Base-by-base conservation (phyloP, 2,888 invertebrate genomes). In the Eupithecia centaureata region DNA sequence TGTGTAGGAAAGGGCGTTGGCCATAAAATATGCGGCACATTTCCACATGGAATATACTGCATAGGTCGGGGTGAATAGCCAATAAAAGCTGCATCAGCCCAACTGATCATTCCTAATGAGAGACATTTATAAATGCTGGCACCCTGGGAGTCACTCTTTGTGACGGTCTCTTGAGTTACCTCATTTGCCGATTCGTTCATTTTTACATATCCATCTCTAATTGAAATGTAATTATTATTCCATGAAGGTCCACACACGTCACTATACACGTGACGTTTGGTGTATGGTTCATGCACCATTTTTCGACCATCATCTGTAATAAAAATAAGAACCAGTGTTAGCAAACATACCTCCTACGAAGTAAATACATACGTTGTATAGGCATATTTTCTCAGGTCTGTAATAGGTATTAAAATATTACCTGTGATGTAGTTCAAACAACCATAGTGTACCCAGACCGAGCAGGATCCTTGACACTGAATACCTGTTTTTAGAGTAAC, bases 371-470 rank as follows among this genome's bases (percentile, higher is more conserved):
- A n/a, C 1, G n/a, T 15, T 38, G n/a, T 7, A 38, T 35, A 15
- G 38, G 18, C 8, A 42, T 18, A 18, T n/a, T n/a, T n/a, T n/a
- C n/a, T n/a, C n/a, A n/a, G n/a, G n/a, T n/a, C 5, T 33, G 33
- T 5, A 33, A 33, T 33, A 47, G 1, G 5, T 52, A 27, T 52
- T 27, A 13, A 18, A 13, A 25, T 52, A 22, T 52, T 27, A 52
- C 52, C 52, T 52, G 25, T 22, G 25, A 52, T n/a, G 27, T 25
- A 52, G 12, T 52, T 13, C 52, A 52, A 25, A 52, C 52, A 52
- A 12, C 27, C 15, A 27, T 27, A 25, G 52, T 52, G 52, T 25
- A 52, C 25, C 25, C 52, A 52, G 27, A 10, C 52, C 13, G 25
- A 25, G 25, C 52, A 52, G 27, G 25, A 2, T 27, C 27, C 27